phyloP scores from a whole-genome alignment of 2,113 vertebrate genomes.

The Tragulus kanchil region DNA sequence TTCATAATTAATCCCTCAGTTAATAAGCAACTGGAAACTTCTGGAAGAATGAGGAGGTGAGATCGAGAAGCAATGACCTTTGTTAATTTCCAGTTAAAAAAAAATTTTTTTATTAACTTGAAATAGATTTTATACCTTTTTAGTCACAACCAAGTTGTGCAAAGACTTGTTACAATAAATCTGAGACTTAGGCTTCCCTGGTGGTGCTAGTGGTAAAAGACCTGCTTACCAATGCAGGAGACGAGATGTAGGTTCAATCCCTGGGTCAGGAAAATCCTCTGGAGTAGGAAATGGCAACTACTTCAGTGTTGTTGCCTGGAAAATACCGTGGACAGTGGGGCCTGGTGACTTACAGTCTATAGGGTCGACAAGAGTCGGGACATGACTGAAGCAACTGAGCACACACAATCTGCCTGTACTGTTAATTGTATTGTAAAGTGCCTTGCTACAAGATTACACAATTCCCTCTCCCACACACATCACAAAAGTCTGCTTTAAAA shows the following conservation, averaged over 20 bases:
- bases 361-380: no score
- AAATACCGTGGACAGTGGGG: no score
- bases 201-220: no score
- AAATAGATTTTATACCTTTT: constrained; percentile 23
- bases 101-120: not conserved
- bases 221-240: no score
- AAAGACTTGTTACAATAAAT: constrained; percentile 53
- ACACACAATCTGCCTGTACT: not conserved
- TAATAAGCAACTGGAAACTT: constrained; percentile 44
- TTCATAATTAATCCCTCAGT: constrained; percentile 59
- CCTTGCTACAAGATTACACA: not conserved
- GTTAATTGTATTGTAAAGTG: not conserved
- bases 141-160: constrained; percentile 43
- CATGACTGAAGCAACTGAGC: no score
- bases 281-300: no score
- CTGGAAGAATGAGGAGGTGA: constrained; percentile 40
- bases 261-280: no score
- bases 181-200: not conserved
- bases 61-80: constrained; percentile 37
- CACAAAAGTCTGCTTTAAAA: not conserved
- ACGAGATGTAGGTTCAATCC: no score
- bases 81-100: constrained; percentile 16
- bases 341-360: no score
- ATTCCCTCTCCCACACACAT: not conserved
- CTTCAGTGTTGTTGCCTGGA: no score